Evolutionary conservation across 30 jellyfish, hydroid and myxozoan species (phyloP), one percentile per base, ranked within the genome.

Genomic region (Rhopilema esculentum): DNA sequence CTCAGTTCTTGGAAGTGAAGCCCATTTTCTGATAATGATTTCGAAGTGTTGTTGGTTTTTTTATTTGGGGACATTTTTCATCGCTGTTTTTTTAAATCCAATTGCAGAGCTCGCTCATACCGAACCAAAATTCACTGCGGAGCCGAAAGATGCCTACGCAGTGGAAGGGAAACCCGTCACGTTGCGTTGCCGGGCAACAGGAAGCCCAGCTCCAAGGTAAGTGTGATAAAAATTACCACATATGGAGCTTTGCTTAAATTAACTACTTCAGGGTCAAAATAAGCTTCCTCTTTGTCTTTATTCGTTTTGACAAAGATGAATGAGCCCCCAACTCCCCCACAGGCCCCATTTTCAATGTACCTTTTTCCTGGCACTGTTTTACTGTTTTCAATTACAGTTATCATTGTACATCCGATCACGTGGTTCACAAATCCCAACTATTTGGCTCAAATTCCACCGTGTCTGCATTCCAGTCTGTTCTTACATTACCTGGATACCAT

Each of bases 151-250:
- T 62, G 52, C 87, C 25, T 61, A 52, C 78, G 97, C 66, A 23
- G 50, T 23, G 23, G 93, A 69, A 52, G 92, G 91, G 19, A 69
- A 73, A 22, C 66, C 95, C 19, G 84, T 68, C 71, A 83, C 86
- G 26, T 57, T 93, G 72, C 26, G 70, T 50, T 93, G 98, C 53
- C 80, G 91, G 22, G 97, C 98, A 4, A 82, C 91, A 12, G 97
- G 98, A 16, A 68, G 67, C 19, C 98, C 98, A 0, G 86, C 93
- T 8, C 98, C 98, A 0, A 76, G 78, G 69, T 88, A 40, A 40
- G 57, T n/a, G n/a, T n/a, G n/a, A n/a, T n/a, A n/a, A n/a, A n/a
- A 40, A 2, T 12, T 12, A 40, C 57, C 6, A 40, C 6, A 2
- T 40, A 40, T 40, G 57, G 57, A 40, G 57, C 57, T 40, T 40